Base-by-base conservation (phyloP, 1,140 invertebrate genomes). In the Drosophila orosa region DNA sequence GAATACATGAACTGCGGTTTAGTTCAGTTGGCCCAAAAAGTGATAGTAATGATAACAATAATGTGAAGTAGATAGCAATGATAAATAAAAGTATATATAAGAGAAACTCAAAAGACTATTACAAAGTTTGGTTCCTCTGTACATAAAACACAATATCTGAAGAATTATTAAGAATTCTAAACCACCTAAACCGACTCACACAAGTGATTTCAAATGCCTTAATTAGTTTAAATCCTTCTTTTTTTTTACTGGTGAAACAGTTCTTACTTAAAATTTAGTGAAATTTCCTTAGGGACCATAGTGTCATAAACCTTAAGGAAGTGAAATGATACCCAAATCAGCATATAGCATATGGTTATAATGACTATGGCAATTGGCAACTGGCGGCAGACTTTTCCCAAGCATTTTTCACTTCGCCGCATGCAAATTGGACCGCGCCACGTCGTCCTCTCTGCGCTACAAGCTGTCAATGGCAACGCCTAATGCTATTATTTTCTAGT, bases 401-500 rank as follows among this genome's bases (percentile, higher is more conserved):
- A 66, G 58, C 66, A 65, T 68, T 78, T 55, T 56, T 56, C 59
- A 45, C 47, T 39, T 48, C 10, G n/a, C 52, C 35, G 59, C 75
- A 83, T 82, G 80, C 67, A 74, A 82, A 82, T 71, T 58, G 37
- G 65, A 25, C 40, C 42, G 22, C n/a, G 25, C 25, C 63, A 44
- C 37, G 15, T 65, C 47, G 19, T 25, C 39, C 62, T 9, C 8
- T 13, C 29, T 17, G 33, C 27, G 25, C 65, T 15, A 48, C 65
- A 66, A 77, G 54, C 55, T 67, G 74, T 74, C 80, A 83, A 79
- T 82, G 80, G 80, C 60, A 84, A 79, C 80, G 71, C 71, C 65
- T 84, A 75, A 66, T 84, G 60, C 54, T 66, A 81, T 76, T 84
- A 80, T 84, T 84, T 72, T 72, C 65, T 68, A 68, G 60, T 78